Conservation (phyloP, 2,113 vertebrate species). For the Illadopsis cleaveri region DNA sequence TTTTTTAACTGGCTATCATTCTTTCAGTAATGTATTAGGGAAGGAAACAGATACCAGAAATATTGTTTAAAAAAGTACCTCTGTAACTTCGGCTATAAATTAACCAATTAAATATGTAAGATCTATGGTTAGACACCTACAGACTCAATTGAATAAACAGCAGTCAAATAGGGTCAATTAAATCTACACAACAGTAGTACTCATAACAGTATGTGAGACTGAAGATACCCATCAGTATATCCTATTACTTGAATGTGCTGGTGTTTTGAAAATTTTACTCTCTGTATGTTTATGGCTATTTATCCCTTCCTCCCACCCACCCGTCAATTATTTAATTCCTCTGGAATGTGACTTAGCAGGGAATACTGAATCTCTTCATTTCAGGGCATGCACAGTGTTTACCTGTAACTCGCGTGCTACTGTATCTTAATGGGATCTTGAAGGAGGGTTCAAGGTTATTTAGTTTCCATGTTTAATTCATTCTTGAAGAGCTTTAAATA, state of each 20-base stretch:
- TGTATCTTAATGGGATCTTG: constrained; percentile 51
- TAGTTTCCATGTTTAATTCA: constrained; percentile 46
- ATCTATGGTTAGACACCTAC: constrained; percentile 29
- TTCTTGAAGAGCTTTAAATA: constrained; percentile 33
- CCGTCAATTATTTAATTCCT: constrained; percentile 48
- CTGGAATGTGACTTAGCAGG: constrained; percentile 54
- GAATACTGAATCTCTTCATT: constrained; percentile 39
- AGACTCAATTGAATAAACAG: constrained; percentile 24
- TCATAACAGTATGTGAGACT: not conserved
- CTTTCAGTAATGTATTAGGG: not conserved
- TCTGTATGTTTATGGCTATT: constrained; percentile 24
- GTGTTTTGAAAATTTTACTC: constrained; percentile 24
- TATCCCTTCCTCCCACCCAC: not conserved
- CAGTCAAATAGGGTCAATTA: constrained; percentile 3
- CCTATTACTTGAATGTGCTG: not conserved
- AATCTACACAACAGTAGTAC: not conserved
- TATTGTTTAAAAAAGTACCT: not conserved
- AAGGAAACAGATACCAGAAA: not conserved
- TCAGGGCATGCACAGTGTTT: not conserved
- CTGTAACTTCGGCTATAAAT: not conserved
- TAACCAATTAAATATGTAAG: constrained; percentile 12
- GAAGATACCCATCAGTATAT: constrained; percentile 19
- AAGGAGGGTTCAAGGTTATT: constrained; percentile 51
- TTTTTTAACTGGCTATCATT: not conserved
- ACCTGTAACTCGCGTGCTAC: not conserved